Conservation (phyloP, 1,140 invertebrate genomes). For the Myzus persicae region DNA sequence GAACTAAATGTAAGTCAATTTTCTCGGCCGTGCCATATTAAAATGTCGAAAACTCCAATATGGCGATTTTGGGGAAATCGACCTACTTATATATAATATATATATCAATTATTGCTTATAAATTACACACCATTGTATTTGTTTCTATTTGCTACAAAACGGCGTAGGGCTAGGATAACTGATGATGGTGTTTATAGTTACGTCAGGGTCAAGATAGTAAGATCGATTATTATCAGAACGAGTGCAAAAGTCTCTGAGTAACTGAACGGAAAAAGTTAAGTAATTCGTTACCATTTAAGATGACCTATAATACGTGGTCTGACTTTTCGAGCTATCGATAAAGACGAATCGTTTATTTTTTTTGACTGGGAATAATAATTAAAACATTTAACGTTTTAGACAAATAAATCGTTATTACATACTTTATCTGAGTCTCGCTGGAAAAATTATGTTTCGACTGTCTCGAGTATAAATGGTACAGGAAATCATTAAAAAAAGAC, state of each 20-base stretch:
- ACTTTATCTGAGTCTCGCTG: not conserved
- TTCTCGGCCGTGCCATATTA: not conserved
- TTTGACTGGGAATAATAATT: not conserved
- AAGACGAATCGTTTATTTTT: not conserved
- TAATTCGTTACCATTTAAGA: constrained; percentile 9
- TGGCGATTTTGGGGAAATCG: not conserved
- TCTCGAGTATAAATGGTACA: not conserved
- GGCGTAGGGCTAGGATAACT: not conserved
- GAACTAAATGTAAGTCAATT: not conserved
- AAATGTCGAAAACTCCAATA: not conserved
- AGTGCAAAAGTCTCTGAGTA: not conserved
- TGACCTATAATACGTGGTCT: not conserved
- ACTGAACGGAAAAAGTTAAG: not conserved
- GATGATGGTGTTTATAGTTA: not conserved
- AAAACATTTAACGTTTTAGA: no score
- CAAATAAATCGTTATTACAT: not conserved
- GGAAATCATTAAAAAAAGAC: not conserved
- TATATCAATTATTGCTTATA: not conserved
- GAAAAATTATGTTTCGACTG: not conserved
- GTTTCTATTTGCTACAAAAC: not conserved
- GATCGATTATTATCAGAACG: not conserved
- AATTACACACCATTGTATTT: not conserved
- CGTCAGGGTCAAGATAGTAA: not conserved
- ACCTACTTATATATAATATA: not conserved
- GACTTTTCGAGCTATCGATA: not conserved